Conservation (phyloP, 2,888 invertebrate species). For the Spilosoma lubricipeda region DNA sequence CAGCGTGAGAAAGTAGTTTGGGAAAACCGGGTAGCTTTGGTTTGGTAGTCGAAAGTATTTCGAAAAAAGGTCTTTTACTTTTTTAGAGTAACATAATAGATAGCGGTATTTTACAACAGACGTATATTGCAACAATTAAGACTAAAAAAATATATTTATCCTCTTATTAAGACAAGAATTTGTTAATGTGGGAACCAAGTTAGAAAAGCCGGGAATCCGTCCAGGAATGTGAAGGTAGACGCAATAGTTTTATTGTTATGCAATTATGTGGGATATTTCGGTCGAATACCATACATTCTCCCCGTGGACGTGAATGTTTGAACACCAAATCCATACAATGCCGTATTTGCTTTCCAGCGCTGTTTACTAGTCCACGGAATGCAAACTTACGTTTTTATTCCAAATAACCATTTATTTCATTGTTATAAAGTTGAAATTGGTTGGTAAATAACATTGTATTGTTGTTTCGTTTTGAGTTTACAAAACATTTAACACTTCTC, state of each 20-base stretch:
- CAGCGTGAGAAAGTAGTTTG: conserved; percentile 6
- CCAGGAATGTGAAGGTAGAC: conserved; percentile 32
- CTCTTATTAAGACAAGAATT: conserved; percentile 31
- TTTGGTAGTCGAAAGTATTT: not conserved
- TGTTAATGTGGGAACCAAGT: conserved; percentile 47
- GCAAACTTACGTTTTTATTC: conserved; percentile 19
- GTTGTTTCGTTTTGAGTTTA: conserved; percentile 51
- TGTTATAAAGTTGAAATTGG: conserved; percentile 33
- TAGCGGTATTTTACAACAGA: not conserved
- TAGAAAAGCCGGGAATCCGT: conserved; percentile 34
- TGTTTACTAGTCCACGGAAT: conserved; percentile 37
- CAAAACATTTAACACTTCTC: conserved; percentile 64
- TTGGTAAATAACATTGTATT: conserved; percentile 21
- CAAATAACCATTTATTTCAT: conserved; percentile 19
- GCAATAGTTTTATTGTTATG: conserved; percentile 53
- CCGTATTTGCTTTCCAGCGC: conserved; percentile 52
- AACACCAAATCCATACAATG: conserved; percentile 55
- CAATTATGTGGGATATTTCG: conserved; percentile 46
- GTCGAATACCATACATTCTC: conserved; percentile 48
- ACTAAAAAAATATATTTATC: not conserved
- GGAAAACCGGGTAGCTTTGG: conserved; percentile 1
- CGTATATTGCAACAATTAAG: not conserved
- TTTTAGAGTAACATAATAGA: not conserved
- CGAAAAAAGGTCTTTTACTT: not conserved
- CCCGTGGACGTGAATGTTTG: conserved; percentile 51